Conservation (phyloP, 2,888 invertebrate species). For the Neoaliturus tenellus region DNA sequence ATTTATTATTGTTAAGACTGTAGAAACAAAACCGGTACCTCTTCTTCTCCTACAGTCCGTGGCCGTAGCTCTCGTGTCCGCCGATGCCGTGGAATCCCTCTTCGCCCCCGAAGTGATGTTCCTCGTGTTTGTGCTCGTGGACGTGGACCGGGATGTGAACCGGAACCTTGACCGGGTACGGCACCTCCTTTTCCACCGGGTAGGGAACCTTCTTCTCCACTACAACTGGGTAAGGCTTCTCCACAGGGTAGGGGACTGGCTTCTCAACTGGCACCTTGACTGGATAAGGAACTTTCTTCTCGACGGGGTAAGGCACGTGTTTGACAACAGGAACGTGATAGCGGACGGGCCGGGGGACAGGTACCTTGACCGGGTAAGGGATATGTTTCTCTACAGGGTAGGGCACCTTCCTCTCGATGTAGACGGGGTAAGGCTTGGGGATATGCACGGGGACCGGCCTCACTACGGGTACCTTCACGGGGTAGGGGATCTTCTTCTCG, state of each 20-base stretch:
- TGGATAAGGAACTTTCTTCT: slow-evolving; percentile 74
- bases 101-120: slow-evolving; percentile 68
- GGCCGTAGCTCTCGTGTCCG: slow-evolving; percentile 19
- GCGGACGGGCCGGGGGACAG: slow-evolving; percentile 72
- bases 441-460: slow-evolving; percentile 77
- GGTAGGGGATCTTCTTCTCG: slow-evolving; percentile 74
- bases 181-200: slow-evolving; percentile 86
- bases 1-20: too few species aligned
- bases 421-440: slow-evolving; percentile 87
- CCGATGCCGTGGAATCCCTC: slow-evolving; percentile 65
- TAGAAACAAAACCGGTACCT: too few species aligned
- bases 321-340: slow-evolving; percentile 75
- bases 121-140: slow-evolving; percentile 75
- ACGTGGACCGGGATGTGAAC: slow-evolving; percentile 79
- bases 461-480: slow-evolving; percentile 81
- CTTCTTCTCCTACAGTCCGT: neutral
- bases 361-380: slow-evolving; percentile 82
- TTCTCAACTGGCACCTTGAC: slow-evolving; percentile 81
- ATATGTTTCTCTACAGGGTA: slow-evolving; percentile 69
- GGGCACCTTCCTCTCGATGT: slow-evolving; percentile 80
- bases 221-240: slow-evolving; percentile 74
- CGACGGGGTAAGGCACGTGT: slow-evolving; percentile 80
- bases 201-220: slow-evolving; percentile 76
- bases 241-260: slow-evolving; percentile 83
- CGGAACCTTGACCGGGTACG: slow-evolving; percentile 84